Evolutionary conservation across 2,888 invertebrate species (phyloP), one percentile per base, ranked within the genome.

Genomic region (Timema cristinae): DNA sequence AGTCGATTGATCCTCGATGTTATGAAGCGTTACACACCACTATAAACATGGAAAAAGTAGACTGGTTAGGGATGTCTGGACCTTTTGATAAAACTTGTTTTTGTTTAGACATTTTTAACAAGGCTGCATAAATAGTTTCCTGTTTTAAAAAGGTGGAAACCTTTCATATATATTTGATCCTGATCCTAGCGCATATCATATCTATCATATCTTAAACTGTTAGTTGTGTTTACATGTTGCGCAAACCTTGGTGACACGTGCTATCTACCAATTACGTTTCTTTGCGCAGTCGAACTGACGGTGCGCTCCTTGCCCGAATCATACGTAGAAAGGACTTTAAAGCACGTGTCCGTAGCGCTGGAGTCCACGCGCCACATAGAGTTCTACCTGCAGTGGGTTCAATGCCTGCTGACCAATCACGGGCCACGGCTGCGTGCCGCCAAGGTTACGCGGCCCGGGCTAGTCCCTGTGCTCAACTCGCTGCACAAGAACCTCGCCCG

Each of bases 371-470:
- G 88, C 0, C 97, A 98, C 79, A 80, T 98, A 61, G 94, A 98
- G 79, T 97, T 95, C 80, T 93, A 98, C 80, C 83, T 97, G 54
- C 82, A 87, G 66, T 97, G 97, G 97, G 85, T 90, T 56, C 87
- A 89, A 77, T 82, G 84, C 15, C 81, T 95, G 5, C 81, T 97
- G 54, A 89, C 88, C 0, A 81, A 82, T 52, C 90, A 91, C 79
- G 90, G 90, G 5, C 79, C 81, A 49, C 77, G 77, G 49, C 77
- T 86, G 63, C 51, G 73, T 47, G 69, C 72, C 16, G 78, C 79
- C 67, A 76, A 81, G 9, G 85, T 87, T 0, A 82, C 85, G 75
- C 81, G 86, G 78, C 83, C 89, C 79, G 75, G 78, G 7, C 86
- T 90, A 74, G 85, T 90, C 83, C 86, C 90, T 56, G 86, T 88